Evolutionary conservation across 2,888 invertebrate genomes (phyloP).

Genomic region (Serrognathus titanus): DNA sequence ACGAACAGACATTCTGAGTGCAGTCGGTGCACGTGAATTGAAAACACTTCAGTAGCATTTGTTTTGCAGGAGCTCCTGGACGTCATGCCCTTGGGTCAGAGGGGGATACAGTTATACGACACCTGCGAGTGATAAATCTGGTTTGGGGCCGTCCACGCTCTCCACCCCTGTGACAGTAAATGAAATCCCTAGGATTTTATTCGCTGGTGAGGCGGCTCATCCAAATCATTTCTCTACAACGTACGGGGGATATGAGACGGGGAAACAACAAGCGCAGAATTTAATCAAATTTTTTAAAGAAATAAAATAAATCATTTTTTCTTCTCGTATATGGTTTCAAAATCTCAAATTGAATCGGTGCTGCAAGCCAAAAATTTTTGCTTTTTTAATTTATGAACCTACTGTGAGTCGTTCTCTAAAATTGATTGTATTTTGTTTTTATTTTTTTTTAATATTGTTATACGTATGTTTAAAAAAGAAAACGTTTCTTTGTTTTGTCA

Average conservation of each 20-base stretch:
- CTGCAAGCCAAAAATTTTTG: no score
- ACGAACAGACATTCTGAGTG: no score
- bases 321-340: no score
- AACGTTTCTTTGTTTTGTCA: no score
- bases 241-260: slow-evolving; percentile 64
- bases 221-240: slow-evolving; percentile 61
- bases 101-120: slow-evolving; percentile 61
- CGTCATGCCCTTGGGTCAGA: slow-evolving; percentile 52
- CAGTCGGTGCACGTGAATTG: no score
- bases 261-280: slow-evolving; percentile 52
- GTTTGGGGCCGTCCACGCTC: slow-evolving; percentile 45
- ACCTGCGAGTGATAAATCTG: slow-evolving; percentile 49
- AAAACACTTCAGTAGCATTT: neutral
- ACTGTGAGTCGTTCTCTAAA: no score
- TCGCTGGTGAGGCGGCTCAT: slow-evolving; percentile 66
- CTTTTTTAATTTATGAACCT: no score
- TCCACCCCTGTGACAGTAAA: slow-evolving; percentile 48
- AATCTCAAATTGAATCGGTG: no score
- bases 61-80: slow-evolving; percentile 55
- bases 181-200: slow-evolving; percentile 51
- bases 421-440: no score
- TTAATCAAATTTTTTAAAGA: slow-evolving; percentile 37
- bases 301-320: no score
- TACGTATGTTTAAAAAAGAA: no score
- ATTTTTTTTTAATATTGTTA: no score